phyloP scores from a whole-genome alignment of 2,113 vertebrate genomes.

The Tympanuchus pallidicinctus region DNA sequence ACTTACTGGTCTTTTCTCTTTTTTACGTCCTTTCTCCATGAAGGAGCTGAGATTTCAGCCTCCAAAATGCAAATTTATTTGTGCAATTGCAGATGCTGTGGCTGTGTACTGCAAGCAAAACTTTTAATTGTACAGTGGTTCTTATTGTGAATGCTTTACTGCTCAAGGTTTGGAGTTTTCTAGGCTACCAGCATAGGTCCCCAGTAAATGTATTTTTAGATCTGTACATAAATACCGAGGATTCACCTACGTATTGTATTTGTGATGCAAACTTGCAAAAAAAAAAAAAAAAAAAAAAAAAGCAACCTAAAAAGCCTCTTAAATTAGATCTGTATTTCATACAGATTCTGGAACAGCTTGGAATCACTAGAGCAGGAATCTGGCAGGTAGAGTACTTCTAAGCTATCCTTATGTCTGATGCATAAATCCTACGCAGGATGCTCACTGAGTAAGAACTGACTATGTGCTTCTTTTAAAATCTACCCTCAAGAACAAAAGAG shows the following conservation, averaged over 20 bases:
- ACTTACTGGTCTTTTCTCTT: neutral
- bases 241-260: neutral
- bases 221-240: constrained; percentile 7
- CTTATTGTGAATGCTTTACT: neutral
- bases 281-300: no score
- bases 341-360: neutral
- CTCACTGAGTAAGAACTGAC: neutral
- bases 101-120: neutral
- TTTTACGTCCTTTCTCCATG: neutral
- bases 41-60: neutral
- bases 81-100: neutral
- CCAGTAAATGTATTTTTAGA: neutral
- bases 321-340: neutral
- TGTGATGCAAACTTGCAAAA: neutral
- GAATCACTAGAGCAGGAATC: neutral
- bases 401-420: neutral
- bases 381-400: neutral
- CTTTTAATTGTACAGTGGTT: neutral
- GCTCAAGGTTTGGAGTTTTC: neutral
- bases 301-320: accelerated
- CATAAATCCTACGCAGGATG: neutral
- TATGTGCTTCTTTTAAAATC: neutral
- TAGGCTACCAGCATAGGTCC: neutral
- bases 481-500: neutral
- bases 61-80: neutral